Base-by-base conservation (phyloP, 2,113 vertebrate species). In the Callorhinus ursinus region DNA sequence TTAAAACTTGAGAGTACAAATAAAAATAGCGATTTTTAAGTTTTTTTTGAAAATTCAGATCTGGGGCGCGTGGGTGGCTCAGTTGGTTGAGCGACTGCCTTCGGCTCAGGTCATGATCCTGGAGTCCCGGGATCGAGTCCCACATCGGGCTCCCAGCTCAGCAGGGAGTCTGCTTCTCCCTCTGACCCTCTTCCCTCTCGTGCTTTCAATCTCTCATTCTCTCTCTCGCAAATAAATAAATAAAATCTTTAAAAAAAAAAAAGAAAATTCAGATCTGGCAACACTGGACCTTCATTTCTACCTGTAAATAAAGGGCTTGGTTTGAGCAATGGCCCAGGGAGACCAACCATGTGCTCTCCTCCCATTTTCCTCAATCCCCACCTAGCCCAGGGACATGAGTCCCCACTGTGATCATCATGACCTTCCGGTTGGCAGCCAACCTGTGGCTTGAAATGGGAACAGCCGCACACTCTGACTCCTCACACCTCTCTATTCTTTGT, bases 401-500 rank as follows among this genome's bases (percentile, higher is more conserved):
- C 31, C 28, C 42, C 51, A 49, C 24, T 2, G 8, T 12, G 59
- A 63, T 9, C 53, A 12, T 1, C 7, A 10, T 15, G 1, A 14
- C 14, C 16, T 80, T 65, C 42, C 24, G 1, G 0, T 31, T 79
- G 39, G 8, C 16, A 69, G 10, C 24, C 39, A 80, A 65, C 11
- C 51, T 63, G 7, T 59, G 42, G 18, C 51, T 85, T 76, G 31
- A 85, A 55, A 82, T 14, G 31, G 8, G 10, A 53, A 76, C 5
- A 67, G 5, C 3, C n/a, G 22, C 12, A 13, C 0, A 1, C 19
- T 16, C n/a, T 3, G 18, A 13, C 14, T 13, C 13, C 33, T 42
- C 2, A 85, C 33, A 8, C 24, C n/a, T 51, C 31, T 76, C 80
- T 65, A 1, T 36, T 46, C 39, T 90, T 26, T 46, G 14, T 24